A percentile compares a stretch with the other conserved stretches of the same genome.
Evolutionary conservation across 2,797 vertebrate species (phyloP).

Genomic region (Thunnus albacares): DNA sequence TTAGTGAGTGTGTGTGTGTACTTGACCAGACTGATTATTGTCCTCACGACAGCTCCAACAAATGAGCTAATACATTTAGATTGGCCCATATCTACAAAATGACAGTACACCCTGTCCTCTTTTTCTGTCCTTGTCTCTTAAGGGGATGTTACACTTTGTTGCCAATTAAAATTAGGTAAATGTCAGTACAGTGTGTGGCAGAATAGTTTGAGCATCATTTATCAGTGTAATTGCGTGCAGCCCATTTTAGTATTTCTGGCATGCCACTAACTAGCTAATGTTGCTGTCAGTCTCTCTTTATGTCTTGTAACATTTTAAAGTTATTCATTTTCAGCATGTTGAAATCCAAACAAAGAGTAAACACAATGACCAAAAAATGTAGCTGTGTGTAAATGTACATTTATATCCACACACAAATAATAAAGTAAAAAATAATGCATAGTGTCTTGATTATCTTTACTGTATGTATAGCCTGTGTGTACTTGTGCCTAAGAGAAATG

Average conservation of each 20-base stretch:
- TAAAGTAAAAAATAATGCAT: slow-evolving; percentile 7
- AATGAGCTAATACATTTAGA: slow-evolving; percentile 61
- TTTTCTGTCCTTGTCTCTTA: slow-evolving; percentile 52
- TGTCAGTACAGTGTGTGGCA: slow-evolving; percentile 40
- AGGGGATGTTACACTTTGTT: slow-evolving; percentile 46
- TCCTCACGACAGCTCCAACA: slow-evolving; percentile 52
- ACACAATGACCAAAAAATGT: slow-evolving; percentile 25
- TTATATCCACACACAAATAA: slow-evolving; percentile 24
- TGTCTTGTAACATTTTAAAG: slow-evolving; percentile 25
- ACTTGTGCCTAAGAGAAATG: slow-evolving; percentile 43
- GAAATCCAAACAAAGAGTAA: slow-evolving; percentile 26
- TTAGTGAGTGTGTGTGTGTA: slow-evolving; percentile 16
- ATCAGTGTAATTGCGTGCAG: slow-evolving; percentile 3
- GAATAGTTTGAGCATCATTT: slow-evolving; percentile 26
- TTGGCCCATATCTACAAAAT: slow-evolving; percentile 54
- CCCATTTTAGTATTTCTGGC: slow-evolving; percentile 30
- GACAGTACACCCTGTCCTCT: slow-evolving; percentile 52
- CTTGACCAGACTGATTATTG: slow-evolving; percentile 57
- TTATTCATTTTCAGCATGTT: slow-evolving; percentile 29
- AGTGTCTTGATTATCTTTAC: background rate
- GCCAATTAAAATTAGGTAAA: slow-evolving; percentile 64
- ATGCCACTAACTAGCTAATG: slow-evolving; percentile 6
- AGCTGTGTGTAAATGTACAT: slow-evolving; percentile 34
- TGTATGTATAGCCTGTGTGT: background rate
- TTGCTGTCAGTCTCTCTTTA: slow-evolving; percentile 29